Evolutionary conservation across 2,797 vertebrate species (phyloP).

Genomic region (Helarctos malayanus): DNA sequence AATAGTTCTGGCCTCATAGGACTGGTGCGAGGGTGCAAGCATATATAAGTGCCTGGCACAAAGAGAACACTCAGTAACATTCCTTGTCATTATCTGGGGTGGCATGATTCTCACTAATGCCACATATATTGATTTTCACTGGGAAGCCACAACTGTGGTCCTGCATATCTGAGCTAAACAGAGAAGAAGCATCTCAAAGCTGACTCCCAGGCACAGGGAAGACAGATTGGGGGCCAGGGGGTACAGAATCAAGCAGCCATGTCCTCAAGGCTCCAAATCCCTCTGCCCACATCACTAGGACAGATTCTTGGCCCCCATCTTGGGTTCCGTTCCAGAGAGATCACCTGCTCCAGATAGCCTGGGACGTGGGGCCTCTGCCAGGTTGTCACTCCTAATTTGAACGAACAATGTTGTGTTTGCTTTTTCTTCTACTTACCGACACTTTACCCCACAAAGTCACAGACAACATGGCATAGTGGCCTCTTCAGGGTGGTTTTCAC

Average conservation of each 20-base stretch:
- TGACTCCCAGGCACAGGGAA: background rate
- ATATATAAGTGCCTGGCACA: rapidly evolving
- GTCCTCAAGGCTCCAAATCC: background rate
- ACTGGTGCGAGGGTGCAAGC: background rate
- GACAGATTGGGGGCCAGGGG: background rate
- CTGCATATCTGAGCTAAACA: background rate
- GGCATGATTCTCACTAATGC: background rate
- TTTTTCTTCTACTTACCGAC: conserved; percentile 45
- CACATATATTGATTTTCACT: background rate
- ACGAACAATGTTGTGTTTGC: conserved; percentile 27
- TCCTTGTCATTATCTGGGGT: background rate
- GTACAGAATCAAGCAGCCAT: background rate
- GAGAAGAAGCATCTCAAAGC: background rate
- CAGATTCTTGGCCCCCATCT: conserved; percentile 1
- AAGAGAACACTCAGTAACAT: background rate
- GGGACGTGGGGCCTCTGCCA: background rate
- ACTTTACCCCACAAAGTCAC: background rate
- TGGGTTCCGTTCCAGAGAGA: background rate
- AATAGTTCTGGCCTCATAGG: background rate
- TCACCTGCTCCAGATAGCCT: background rate
- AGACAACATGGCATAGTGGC: background rate
- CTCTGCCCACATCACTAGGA: background rate
- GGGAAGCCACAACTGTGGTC: background rate
- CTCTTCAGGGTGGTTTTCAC: background rate
- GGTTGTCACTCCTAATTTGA: conserved; percentile 42